Percentiles rank a stretch among this genome's conserved stretches.
Conservation (phyloP, 2,797 vertebrate genomes). For the Novumbra hubbsi region DNA sequence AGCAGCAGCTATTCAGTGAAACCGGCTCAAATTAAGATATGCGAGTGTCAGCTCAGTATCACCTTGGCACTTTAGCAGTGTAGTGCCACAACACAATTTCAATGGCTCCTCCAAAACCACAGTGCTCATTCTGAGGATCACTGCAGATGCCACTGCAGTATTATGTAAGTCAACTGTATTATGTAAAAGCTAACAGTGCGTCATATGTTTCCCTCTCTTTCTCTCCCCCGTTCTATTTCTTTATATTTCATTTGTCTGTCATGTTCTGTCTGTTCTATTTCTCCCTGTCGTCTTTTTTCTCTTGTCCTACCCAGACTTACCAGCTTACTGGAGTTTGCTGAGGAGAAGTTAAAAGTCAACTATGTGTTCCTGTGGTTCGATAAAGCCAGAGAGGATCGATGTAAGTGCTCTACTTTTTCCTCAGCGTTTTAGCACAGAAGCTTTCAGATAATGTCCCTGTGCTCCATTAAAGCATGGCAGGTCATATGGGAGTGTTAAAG, state of each 20-base stretch:
- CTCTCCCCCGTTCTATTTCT: neutral
- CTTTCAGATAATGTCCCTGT: neutral
- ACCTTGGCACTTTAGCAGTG: slow-evolving; percentile 37
- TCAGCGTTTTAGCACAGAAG: neutral
- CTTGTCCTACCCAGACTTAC: slow-evolving; percentile 77
- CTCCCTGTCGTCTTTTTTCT: no score
- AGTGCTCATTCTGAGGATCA: slow-evolving; percentile 16
- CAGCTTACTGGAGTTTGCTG: slow-evolving; percentile 91
- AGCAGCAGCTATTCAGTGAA: no score
- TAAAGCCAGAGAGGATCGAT: slow-evolving; percentile 92
- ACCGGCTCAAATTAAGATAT: neutral
- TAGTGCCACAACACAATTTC: neutral
- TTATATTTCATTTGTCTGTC: slow-evolving; percentile 1
- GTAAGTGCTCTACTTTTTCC: slow-evolving; percentile 68
- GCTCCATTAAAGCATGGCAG: neutral
- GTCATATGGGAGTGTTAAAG: neutral
- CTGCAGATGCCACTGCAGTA: slow-evolving; percentile 53
- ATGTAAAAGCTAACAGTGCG: slow-evolving; percentile 55
- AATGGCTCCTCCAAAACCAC: slow-evolving; percentile 7
- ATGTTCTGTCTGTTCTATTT: slow-evolving; percentile 19
- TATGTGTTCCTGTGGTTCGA: slow-evolving; percentile 95
- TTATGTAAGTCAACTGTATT: slow-evolving; percentile 65
- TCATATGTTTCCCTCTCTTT: slow-evolving; percentile 32
- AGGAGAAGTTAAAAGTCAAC: slow-evolving; percentile 95
- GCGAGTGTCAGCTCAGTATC: slow-evolving; percentile 29